These are phyloP conservation scores for Amazona vittata DNA, from an alignment of 2,113 vertebrate species.

Conservation along the genomic window DNA sequence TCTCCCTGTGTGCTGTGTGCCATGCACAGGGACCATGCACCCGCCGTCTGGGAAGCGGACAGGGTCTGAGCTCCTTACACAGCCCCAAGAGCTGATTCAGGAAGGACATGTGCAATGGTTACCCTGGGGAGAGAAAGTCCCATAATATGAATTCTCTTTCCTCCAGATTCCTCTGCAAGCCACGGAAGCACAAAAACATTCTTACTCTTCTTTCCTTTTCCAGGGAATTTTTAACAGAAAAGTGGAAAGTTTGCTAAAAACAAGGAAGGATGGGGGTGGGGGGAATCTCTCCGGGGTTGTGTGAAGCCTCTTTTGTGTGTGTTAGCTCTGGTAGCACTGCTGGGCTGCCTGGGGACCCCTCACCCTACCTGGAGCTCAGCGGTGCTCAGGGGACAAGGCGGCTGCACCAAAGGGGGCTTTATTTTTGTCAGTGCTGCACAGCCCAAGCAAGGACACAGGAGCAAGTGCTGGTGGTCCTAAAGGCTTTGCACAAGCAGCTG, in stretches of 20 bases:
- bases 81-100: fast-evolving
- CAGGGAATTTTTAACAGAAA: background rate
- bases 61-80: background rate
- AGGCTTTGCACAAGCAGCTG: background rate
- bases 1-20: fast-evolving
- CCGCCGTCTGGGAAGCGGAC: background rate
- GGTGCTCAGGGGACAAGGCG: fast-evolving
- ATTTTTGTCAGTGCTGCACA: background rate
- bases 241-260: background rate
- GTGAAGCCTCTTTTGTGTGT: background rate
- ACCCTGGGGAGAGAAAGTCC: background rate
- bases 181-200: background rate
- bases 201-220: background rate
- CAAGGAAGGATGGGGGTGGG: background rate
- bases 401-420: fast-evolving
- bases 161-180: background rate
- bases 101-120: fast-evolving
- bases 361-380: background rate
- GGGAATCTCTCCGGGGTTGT: background rate
- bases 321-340: background rate
- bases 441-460: background rate
- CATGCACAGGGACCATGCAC: background rate
- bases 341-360: background rate
- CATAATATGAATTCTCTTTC: background rate
- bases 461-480: background rate